These are phyloP conservation scores for Ctenicera cuprea DNA, from an alignment of 2,888 invertebrate genomes.

Conservation along the genomic window DNA sequence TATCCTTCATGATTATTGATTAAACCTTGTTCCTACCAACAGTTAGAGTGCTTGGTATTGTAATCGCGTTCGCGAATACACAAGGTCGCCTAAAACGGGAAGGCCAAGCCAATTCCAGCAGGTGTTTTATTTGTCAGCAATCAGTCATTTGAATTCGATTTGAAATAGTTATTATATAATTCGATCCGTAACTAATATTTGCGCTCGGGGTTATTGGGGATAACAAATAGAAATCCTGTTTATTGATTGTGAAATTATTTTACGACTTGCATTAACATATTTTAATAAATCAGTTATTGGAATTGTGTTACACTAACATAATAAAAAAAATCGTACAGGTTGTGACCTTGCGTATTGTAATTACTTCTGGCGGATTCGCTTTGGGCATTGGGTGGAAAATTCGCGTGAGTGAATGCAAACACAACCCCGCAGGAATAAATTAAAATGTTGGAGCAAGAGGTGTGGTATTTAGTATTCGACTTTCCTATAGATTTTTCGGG, in stretches of 20 bases:
- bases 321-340: not conserved
- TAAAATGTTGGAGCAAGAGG: too few relatives aligned
- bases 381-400: too few relatives aligned
- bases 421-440: too few relatives aligned
- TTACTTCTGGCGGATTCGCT: too few relatives aligned
- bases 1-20: not conserved
- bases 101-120: slow-evolving; percentile 10
- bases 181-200: too few relatives aligned
- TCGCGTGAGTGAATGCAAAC: too few relatives aligned
- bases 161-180: not conserved
- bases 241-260: too few relatives aligned
- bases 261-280: slow-evolving; percentile 1
- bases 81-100: slow-evolving; percentile 19
- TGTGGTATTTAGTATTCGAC: too few relatives aligned
- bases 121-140: slow-evolving; percentile 18
- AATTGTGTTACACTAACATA: slow-evolving; percentile 7
- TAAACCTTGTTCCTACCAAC: not conserved
- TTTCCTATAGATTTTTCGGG: too few relatives aligned
- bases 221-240: too few relatives aligned
- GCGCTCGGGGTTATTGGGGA: too few relatives aligned
- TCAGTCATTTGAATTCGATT: not conserved
- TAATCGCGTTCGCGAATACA: not conserved
- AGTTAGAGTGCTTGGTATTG: slow-evolving; percentile 14
- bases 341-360: too few relatives aligned
- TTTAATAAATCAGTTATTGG: slow-evolving; percentile 22